A percentile compares a stretch with the other conserved stretches of the same genome.
Evolutionary conservation across 1,140 invertebrate genomes (phyloP).

Genomic region (Drosophila varians): DNA sequence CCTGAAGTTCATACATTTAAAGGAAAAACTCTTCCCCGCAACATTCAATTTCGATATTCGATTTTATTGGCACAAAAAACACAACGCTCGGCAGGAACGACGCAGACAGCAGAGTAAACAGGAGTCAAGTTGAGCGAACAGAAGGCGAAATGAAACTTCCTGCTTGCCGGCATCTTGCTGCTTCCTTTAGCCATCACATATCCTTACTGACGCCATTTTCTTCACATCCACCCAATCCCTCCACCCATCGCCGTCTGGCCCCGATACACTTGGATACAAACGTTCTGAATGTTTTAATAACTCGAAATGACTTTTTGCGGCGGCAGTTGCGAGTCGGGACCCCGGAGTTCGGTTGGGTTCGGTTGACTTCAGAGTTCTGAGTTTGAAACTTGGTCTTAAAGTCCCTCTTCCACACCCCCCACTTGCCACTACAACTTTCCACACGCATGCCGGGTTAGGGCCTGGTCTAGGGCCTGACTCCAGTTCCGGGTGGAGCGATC

Average conservation of each 20-base stretch:
- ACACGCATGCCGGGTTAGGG: constrained; percentile 56
- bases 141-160: constrained; percentile 76
- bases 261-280: constrained; percentile 72
- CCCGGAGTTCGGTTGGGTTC: constrained; percentile 1
- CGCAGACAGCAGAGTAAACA: constrained; percentile 41
- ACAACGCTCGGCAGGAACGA: constrained; percentile 16
- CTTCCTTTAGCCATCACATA: constrained; percentile 74
- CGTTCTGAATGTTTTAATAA: constrained; percentile 82
- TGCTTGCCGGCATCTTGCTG: constrained; percentile 64
- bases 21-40: constrained; percentile 21
- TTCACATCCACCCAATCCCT: neutral
- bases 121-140: constrained; percentile 54
- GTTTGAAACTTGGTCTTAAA: constrained; percentile 45
- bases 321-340: constrained; percentile 22
- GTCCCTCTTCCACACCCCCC: constrained; percentile 37
- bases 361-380: constrained; percentile 25
- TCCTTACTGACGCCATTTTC: constrained; percentile 59
- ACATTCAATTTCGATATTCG: constrained; percentile 81
- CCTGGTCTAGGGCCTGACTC: neutral
- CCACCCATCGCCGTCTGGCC: constrained; percentile 7
- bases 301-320: constrained; percentile 81
- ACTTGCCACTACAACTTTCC: constrained; percentile 47
- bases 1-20: constrained; percentile 8
- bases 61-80: constrained; percentile 66
- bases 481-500: constrained; percentile 10